Conservation (phyloP, 2,888 invertebrate species). For the Eupsilia transversa region DNA sequence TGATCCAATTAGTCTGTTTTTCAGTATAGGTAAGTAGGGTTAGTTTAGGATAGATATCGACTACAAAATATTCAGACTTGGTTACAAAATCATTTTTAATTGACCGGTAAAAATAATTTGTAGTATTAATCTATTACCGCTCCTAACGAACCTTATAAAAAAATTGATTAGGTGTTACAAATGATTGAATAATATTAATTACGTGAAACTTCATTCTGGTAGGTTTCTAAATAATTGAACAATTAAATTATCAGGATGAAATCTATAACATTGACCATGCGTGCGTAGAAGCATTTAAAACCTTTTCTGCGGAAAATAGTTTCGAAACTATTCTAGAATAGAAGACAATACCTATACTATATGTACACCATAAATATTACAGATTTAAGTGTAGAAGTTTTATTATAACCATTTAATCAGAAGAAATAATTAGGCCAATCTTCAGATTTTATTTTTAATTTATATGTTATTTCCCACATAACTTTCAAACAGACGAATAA, state of each 20-base stretch:
- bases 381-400: too few relatives aligned
- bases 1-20: background rate
- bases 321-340: background rate
- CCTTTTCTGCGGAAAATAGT: background rate
- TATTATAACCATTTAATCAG: background rate
- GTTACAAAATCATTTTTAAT: background rate
- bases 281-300: constrained; percentile 29
- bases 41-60: background rate
- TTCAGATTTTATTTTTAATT: background rate
- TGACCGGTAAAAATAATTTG: constrained; percentile 14
- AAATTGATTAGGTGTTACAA: constrained; percentile 26
- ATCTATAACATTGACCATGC: constrained; percentile 38
- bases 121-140: constrained; percentile 6
- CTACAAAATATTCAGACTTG: background rate
- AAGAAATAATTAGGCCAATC: background rate
- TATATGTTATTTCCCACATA: too few relatives aligned
- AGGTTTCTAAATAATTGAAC: constrained; percentile 53
- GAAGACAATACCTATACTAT: too few relatives aligned
- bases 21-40: background rate
- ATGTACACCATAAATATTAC: too few relatives aligned
- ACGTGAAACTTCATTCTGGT: constrained; percentile 39
- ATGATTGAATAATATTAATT: constrained; percentile 29
- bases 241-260: constrained; percentile 18
- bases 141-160: background rate
- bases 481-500: background rate